Conservation (phyloP, 1,140 invertebrate species). For the Rhopalosiphum maidis region DNA sequence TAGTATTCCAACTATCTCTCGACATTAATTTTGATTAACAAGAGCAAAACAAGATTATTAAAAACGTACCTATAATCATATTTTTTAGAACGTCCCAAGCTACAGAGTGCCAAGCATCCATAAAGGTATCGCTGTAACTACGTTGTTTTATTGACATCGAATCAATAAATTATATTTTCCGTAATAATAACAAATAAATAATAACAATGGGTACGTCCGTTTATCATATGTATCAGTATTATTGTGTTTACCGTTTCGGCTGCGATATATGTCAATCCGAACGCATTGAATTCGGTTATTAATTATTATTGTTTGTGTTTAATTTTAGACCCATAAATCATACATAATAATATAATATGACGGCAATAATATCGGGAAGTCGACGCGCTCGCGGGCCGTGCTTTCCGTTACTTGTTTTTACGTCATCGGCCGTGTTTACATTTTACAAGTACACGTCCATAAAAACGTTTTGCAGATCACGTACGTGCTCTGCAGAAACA, state of each 20-base stretch:
- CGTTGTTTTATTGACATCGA: neutral
- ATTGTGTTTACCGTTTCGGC: neutral
- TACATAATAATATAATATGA: neutral
- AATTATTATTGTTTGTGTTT: constrained; percentile 12
- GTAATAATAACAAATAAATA: neutral
- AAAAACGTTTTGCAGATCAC: neutral
- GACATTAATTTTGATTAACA: neutral
- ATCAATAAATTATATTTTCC: neutral
- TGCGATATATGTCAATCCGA: neutral
- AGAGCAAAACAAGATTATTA: neutral
- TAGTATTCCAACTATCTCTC: neutral
- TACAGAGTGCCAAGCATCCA: neutral
- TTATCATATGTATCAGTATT: neutral
- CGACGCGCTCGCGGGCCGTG: neutral
- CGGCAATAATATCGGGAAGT: neutral
- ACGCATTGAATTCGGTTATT: neutral
- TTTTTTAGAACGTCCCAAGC: neutral
- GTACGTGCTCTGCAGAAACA: neutral
- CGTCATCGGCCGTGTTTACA: neutral
- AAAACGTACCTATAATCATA: neutral
- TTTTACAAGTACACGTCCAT: neutral
- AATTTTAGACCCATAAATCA: neutral
- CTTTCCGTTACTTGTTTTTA: neutral
- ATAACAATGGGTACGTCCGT: neutral
- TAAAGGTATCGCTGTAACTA: neutral